Conservation (phyloP, 2,797 vertebrate species). For the Silurus lanzhouensis region DNA sequence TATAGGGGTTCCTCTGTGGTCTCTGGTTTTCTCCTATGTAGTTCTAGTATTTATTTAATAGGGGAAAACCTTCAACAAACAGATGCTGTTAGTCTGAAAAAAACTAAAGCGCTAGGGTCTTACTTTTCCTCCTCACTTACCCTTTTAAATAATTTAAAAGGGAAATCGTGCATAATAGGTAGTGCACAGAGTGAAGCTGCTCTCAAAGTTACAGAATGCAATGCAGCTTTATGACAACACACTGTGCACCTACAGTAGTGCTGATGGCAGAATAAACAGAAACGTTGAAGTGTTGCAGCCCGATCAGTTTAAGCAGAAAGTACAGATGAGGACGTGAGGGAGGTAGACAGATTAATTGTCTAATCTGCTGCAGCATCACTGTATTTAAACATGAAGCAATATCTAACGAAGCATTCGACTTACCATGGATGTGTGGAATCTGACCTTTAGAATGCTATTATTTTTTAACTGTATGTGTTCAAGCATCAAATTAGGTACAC, state of each 20-base stretch:
- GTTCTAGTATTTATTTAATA: not conserved
- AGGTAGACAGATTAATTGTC: not conserved
- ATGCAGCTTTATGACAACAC: not conserved
- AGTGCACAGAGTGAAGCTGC: not conserved
- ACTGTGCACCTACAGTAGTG: not conserved
- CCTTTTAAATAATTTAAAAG: not conserved
- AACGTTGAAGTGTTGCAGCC: not conserved
- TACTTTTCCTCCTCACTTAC: not conserved
- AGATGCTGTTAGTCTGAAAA: not conserved
- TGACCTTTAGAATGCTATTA: not conserved
- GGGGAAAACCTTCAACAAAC: not conserved
- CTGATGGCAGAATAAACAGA: not conserved
- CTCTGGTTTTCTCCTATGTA: not conserved
- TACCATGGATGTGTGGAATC: not conserved
- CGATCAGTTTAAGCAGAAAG: not conserved
- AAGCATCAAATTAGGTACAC: not conserved
- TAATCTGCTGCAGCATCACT: not conserved
- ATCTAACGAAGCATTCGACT: not conserved
- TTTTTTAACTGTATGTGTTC: not conserved
- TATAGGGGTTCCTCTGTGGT: not conserved
- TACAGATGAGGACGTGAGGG: not conserved
- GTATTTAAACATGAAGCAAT: not conserved
- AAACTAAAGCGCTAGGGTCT: not conserved
- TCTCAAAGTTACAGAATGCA: not conserved
- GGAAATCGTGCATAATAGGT: not conserved